A percentile compares a stretch with the other conserved stretches of the same genome.
phyloP scores from a whole-genome alignment of 2,888 invertebrate genomes.

The Melanchra persicariae region DNA sequence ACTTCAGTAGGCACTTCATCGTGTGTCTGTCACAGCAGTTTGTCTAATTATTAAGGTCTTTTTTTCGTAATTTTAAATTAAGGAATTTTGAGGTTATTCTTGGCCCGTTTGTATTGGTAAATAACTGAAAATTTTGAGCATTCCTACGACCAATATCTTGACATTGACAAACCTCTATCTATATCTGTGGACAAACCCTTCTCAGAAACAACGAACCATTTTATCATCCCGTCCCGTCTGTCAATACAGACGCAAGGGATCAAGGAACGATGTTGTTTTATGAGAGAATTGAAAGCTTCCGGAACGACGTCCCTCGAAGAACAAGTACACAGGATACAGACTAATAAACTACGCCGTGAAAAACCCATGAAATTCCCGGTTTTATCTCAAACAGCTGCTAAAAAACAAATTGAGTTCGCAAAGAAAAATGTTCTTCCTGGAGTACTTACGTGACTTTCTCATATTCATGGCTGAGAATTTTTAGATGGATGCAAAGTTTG shows the following conservation, averaged over 20 bases:
- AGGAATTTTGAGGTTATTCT: no score
- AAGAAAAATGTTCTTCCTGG: slow-evolving; percentile 51
- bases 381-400: slow-evolving; percentile 27
- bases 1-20: background rate
- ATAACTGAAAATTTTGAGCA: background rate
- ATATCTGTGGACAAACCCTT: no score
- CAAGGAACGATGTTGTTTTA: slow-evolving; percentile 53
- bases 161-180: no score
- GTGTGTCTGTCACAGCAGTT: no score
- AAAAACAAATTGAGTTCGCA: slow-evolving; percentile 54
- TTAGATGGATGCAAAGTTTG: slow-evolving; percentile 57
- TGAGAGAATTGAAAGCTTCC: slow-evolving; percentile 45
- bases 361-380: slow-evolving; percentile 40
- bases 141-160: background rate
- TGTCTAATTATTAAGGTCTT: no score
- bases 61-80: no score
- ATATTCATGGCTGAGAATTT: slow-evolving; percentile 53
- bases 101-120: background rate
- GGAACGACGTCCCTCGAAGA: slow-evolving; percentile 31
- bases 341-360: slow-evolving; percentile 37
- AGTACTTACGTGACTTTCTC: slow-evolving; percentile 63
- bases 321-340: slow-evolving; percentile 24
- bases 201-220: slow-evolving; percentile 2
- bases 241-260: slow-evolving; percentile 41
- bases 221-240: slow-evolving; percentile 35